phyloP scores from a whole-genome alignment of 2,113 vertebrate genomes.

The Montifringilla adamsi region DNA sequence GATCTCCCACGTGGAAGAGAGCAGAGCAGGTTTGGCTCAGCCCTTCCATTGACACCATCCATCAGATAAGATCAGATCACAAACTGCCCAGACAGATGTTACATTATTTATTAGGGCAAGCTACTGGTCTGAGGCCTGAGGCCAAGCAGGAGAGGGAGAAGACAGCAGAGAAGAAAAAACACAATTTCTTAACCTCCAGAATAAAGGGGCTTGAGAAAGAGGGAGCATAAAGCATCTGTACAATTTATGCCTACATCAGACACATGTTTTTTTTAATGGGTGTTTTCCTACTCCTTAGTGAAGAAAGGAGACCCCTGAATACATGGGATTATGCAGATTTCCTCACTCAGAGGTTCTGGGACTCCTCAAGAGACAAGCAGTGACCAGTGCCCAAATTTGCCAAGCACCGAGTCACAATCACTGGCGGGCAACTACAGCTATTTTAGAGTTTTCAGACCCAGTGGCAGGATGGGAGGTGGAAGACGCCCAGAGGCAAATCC shows the following conservation, averaged over 20 bases:
- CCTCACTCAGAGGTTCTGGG: neutral
- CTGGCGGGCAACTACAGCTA: neutral
- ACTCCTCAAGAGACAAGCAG: neutral
- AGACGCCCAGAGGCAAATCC: neutral
- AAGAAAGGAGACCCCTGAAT: neutral
- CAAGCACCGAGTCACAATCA: neutral
- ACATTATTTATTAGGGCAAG: conserved; percentile 48
- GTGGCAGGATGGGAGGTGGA: neutral
- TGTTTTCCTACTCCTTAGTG: neutral
- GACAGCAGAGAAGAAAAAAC: neutral
- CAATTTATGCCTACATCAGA: neutral
- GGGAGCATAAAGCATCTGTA: neutral
- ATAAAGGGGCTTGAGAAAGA: conserved; percentile 1
- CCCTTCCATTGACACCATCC: neutral
- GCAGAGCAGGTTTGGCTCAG: neutral
- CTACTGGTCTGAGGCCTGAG: neutral
- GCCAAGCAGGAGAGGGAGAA: conserved; percentile 1
- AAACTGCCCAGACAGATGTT: neutral
- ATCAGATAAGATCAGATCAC: neutral
- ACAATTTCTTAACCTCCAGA: neutral
- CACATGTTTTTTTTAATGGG: neutral
- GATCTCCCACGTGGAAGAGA: neutral
- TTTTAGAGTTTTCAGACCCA: neutral
- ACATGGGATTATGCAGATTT: neutral
- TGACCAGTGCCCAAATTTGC: neutral